Conservation (phyloP, 2,888 invertebrate species). For the Troglohyphantes excavatus region DNA sequence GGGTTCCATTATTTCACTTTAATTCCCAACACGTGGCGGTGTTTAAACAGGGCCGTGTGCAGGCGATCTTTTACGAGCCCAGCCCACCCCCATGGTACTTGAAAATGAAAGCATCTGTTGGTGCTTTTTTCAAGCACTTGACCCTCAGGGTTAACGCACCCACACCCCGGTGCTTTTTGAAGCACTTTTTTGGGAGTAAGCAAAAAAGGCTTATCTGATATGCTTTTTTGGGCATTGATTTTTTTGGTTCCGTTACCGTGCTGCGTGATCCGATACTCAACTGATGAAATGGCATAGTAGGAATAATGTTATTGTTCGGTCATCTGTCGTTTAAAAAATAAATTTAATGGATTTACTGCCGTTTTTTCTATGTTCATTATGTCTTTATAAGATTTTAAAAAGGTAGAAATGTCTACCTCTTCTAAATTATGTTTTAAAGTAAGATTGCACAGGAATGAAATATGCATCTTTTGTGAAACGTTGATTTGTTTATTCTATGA, state of each 20-base stretch:
- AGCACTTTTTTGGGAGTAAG: constrained; percentile 24
- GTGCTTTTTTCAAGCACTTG: constrained; percentile 44
- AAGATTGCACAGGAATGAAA: too few relatives aligned
- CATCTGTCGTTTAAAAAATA: too few relatives aligned
- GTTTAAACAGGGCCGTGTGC: constrained; percentile 16
- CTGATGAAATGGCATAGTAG: too few relatives aligned
- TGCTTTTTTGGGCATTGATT: background rate
- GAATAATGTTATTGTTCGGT: too few relatives aligned
- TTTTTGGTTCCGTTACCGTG: background rate
- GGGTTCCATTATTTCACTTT: constrained; percentile 5
- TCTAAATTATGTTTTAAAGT: too few relatives aligned
- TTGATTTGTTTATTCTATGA: too few relatives aligned
- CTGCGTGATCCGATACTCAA: too few relatives aligned
- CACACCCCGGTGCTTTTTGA: constrained; percentile 33
- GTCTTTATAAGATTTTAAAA: too few relatives aligned
- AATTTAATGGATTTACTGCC: too few relatives aligned
- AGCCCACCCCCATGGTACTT: constrained; percentile 31
- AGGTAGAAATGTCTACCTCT: too few relatives aligned
- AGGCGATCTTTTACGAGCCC: background rate
- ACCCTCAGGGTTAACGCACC: constrained; percentile 62
- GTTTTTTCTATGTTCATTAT: too few relatives aligned
- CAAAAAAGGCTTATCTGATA: constrained; percentile 42
- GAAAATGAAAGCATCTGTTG: constrained; percentile 56
- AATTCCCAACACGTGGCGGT: constrained; percentile 11
- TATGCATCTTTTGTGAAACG: too few relatives aligned